A percentile compares a stretch with the other conserved stretches of the same genome.
phyloP scores from a whole-genome alignment of 2,113 vertebrate genomes.

The Varanus salvator region DNA sequence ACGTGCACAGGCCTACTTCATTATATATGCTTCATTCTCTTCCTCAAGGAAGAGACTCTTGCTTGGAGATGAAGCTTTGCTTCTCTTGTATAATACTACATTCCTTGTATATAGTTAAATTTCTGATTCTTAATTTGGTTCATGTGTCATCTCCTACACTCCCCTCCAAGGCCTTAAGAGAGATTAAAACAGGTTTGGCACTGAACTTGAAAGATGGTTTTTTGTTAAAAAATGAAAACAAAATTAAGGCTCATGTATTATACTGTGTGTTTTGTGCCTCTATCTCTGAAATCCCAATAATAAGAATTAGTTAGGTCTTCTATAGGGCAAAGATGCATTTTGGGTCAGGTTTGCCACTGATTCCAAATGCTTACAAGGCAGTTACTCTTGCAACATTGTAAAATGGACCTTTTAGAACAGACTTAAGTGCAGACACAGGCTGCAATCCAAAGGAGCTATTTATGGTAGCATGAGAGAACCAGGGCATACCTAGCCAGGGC shows the following conservation, averaged over 20 bases:
- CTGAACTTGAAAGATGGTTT: slow-evolving; percentile 64
- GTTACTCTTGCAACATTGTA: slow-evolving; percentile 38
- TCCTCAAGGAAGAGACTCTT: slow-evolving; percentile 36
- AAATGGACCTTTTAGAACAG: slow-evolving; percentile 24
- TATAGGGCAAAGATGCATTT: slow-evolving; percentile 5
- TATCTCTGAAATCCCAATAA: slow-evolving; percentile 46
- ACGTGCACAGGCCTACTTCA: background rate
- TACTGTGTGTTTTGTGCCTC: background rate
- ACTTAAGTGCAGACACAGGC: background rate
- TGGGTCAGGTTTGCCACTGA: slow-evolving; percentile 20
- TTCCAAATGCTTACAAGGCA: slow-evolving; percentile 13
- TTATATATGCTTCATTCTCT: slow-evolving; percentile 29
- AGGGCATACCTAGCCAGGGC: background rate
- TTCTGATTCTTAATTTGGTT: slow-evolving; percentile 32
- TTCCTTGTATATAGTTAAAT: slow-evolving; percentile 46
- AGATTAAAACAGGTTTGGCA: slow-evolving; percentile 62
- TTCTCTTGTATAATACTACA: slow-evolving; percentile 55
- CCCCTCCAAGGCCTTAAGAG: slow-evolving; percentile 37
- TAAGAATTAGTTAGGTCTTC: slow-evolving; percentile 57
- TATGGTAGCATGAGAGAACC: background rate
- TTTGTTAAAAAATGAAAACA: slow-evolving; percentile 52
- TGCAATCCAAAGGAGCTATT: background rate
- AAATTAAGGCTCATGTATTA: slow-evolving; percentile 70
- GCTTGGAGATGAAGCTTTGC: slow-evolving; percentile 52
- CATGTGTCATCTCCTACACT: slow-evolving; percentile 44